phyloP scores from a whole-genome alignment of 2,888 invertebrate species.

The Amblyteles armatorius region DNA sequence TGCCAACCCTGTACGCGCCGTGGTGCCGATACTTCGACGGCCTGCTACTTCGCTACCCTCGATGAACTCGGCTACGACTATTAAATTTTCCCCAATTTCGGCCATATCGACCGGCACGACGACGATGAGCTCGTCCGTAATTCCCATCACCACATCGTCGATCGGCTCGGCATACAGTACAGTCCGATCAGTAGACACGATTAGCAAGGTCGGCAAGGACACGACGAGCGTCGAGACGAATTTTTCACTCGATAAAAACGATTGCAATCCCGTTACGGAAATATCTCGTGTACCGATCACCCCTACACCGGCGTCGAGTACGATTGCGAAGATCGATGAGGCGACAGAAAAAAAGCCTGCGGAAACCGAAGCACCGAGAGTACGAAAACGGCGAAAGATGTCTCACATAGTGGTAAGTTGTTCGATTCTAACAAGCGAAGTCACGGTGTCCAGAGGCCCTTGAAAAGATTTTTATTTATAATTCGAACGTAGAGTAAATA shows the following conservation, averaged over 20 bases:
- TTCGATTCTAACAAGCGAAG: neutral
- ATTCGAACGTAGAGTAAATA: too few species aligned
- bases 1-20: neutral
- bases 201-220: neutral
- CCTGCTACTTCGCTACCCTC: neutral
- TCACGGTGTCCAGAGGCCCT: too few species aligned
- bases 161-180: neutral
- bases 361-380: conserved; percentile 51
- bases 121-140: neutral
- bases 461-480: too few species aligned
- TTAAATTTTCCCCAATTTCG: neutral
- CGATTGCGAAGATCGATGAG: neutral
- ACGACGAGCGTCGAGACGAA: neutral
- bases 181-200: neutral
- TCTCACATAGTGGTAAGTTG: conserved; percentile 69
- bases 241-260: neutral
- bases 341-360: conserved; percentile 34
- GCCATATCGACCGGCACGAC: neutral
- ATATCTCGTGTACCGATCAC: neutral
- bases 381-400: conserved; percentile 69
- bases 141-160: conserved; percentile 11
- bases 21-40: conserved; percentile 1
- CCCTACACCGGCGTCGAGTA: neutral
- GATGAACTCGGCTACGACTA: neutral
- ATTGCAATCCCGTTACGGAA: neutral